Base-by-base conservation (phyloP, 1,140 invertebrate species). In the Drosophila dunni region DNA sequence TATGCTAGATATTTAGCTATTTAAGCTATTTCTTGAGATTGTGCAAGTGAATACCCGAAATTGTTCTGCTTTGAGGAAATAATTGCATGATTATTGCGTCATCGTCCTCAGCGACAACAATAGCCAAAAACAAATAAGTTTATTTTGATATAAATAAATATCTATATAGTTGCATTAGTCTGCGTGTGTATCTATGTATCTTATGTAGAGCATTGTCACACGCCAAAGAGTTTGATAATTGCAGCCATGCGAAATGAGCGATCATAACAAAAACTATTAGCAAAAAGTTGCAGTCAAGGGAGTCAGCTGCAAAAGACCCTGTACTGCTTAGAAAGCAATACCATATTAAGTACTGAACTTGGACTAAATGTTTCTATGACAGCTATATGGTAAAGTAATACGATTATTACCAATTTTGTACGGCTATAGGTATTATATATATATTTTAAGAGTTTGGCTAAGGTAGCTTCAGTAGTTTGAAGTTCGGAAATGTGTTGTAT, bases 11-110 rank as follows among this genome's bases (percentile, higher is more conserved):
- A 62, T 53, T 57, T 57, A 33, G 54, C 60, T 56, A 36, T 68
- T 40, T 75, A 38, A 29, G 62, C 74, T 64, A 42, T 63, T 63
- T 38, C 46, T 29, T 51, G 57, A 1, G 15, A 54, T 62, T 69
- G 67, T 13, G 67, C 58, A 69, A 69, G 48, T 44, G 70, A 67
- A 73, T 73, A 45, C 60, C 66, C 45, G 34, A 65, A 68, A 68
- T 74, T 24, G 33, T 70, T 75, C 60, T 29, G 69, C 11, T 51
- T 50, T 58, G 54, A 64, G 75, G 75, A 78, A 78, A 78, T 71
- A 61, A 61, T 75, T 70, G 66, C 75, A 78, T 38, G 51, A 61
- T 65, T 70, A 65, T 78, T 78, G 72, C 72, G 72, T 78, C 75
- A 78, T 46, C 44, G 13, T 11, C 51, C 50, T 45, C 24, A 58